Conservation (phyloP, 2,797 vertebrate species). For the Clarias fuscus region DNA sequence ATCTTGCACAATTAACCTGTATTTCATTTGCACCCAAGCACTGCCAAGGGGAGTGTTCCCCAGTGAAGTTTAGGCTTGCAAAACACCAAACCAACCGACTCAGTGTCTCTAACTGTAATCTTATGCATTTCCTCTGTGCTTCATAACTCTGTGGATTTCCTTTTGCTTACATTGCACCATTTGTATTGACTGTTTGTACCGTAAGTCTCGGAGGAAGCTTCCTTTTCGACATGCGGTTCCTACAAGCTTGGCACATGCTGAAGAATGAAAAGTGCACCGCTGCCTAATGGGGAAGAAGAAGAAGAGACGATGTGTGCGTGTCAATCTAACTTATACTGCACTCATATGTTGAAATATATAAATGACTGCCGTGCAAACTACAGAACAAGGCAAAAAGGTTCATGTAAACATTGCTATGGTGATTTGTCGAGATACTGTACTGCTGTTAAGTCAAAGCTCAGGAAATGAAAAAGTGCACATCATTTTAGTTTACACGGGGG, state of each 20-base stretch:
- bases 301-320: not conserved
- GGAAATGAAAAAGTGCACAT: not conserved
- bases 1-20: not conserved
- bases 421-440: not conserved
- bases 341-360: not conserved
- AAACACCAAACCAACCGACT: not conserved
- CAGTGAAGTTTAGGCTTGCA: not conserved
- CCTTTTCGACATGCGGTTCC: constrained; percentile 10
- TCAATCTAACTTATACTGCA: not conserved
- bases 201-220: not conserved
- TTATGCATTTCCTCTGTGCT: constrained; percentile 3
- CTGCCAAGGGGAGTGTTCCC: not conserved
- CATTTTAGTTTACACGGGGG: constrained; percentile 2
- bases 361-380: not conserved
- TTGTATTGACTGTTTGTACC: constrained; percentile 3
- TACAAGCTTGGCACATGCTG: constrained; percentile 13
- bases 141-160: not conserved
- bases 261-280: constrained; percentile 22
- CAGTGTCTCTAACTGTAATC: not conserved
- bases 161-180: constrained; percentile 3
- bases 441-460: not conserved
- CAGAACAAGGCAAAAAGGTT: not conserved
- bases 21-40: not conserved
- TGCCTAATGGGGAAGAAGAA: constrained; percentile 12
- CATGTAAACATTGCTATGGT: constrained; percentile 7